Conservation (phyloP, 2,888 invertebrate genomes). For the Ellobium chinense region DNA sequence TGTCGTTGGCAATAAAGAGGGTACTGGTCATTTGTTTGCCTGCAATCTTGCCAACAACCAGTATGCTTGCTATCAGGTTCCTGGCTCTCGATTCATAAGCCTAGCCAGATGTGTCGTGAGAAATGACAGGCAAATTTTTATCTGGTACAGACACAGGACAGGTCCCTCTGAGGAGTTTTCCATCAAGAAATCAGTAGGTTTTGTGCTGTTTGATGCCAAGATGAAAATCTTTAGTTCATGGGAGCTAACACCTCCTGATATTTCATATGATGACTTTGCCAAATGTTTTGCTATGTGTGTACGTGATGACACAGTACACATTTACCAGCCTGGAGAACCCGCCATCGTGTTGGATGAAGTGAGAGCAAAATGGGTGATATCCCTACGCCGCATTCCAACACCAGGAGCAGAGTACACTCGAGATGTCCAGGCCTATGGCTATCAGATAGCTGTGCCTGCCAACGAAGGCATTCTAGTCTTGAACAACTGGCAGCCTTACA, state of each 20-base stretch:
- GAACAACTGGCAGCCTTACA: constrained; percentile 74
- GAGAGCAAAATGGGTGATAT: constrained; percentile 72
- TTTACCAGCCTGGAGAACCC: constrained; percentile 74
- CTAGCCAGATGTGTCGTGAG: constrained; percentile 71
- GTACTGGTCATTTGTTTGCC: constrained; percentile 73
- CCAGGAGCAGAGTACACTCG: constrained; percentile 49
- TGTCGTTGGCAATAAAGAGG: constrained; percentile 75
- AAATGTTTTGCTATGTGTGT: constrained; percentile 70
- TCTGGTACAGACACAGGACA: constrained; percentile 75
- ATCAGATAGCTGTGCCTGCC: constrained; percentile 66
- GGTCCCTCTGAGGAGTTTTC: constrained; percentile 77
- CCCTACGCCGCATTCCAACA: constrained; percentile 65
- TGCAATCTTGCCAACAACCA: constrained; percentile 72
- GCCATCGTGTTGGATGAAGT: constrained; percentile 74
- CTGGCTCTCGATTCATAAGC: constrained; percentile 74
- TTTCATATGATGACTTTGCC: constrained; percentile 73
- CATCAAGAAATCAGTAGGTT: constrained; percentile 75
- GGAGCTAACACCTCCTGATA: constrained; percentile 72
- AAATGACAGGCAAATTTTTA: constrained; percentile 69
- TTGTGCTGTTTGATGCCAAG: constrained; percentile 74
- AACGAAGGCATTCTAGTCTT: constrained; percentile 69
- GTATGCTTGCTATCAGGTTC: constrained; percentile 74
- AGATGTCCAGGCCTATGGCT: constrained; percentile 63
- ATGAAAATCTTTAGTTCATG: constrained; percentile 71
- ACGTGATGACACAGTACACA: constrained; percentile 71